Evolutionary conservation across 64 coral and sea anemone genomes (phyloP).

Genomic region (Catalaphyllia jardinei): DNA sequence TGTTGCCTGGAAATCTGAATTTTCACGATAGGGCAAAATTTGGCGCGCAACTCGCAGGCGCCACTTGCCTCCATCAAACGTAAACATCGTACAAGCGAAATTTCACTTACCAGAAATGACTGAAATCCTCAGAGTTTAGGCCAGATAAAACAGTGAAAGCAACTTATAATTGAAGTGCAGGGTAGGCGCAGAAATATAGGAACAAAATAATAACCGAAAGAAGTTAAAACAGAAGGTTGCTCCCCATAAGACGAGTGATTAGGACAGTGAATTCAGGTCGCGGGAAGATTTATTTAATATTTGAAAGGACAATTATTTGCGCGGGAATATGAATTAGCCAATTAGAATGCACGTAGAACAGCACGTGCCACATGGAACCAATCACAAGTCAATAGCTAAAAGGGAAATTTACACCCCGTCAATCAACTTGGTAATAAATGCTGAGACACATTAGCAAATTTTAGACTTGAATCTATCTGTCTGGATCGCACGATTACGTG

Average conservation of each 20-base stretch:
- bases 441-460: no score
- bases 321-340: slow-evolving; percentile 7
- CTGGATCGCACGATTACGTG: background rate
- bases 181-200: background rate
- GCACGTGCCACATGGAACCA: background rate
- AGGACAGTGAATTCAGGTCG: background rate
- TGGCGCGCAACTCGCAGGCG: background rate
- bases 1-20: slow-evolving; percentile 9
- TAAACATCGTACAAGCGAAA: background rate
- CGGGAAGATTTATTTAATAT: no score
- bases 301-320: background rate
- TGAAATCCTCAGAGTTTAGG: background rate
- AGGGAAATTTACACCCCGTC: background rate
- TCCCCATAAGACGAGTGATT: background rate
- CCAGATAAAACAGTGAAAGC: background rate
- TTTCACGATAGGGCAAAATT: background rate
- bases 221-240: background rate
- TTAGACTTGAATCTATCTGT: no score
- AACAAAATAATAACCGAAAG: background rate
- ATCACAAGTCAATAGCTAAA: background rate
- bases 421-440: background rate
- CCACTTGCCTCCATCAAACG: background rate
- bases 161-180: background rate
- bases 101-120: background rate
- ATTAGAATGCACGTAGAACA: background rate